phyloP scores from a whole-genome alignment of 2,888 invertebrate genomes.

The Calliopum simillimum region DNA sequence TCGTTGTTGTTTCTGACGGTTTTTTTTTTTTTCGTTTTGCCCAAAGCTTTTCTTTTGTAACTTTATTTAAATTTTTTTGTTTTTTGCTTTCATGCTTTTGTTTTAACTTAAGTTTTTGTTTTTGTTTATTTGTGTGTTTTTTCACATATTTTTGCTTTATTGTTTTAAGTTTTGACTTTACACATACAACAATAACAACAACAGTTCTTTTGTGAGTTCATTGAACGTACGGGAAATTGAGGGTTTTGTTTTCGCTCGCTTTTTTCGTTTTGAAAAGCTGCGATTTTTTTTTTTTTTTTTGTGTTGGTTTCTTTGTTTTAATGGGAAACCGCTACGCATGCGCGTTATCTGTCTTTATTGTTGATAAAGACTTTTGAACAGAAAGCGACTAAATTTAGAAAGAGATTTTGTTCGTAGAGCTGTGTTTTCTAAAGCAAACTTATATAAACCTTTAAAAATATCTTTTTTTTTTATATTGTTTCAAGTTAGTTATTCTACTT shows the following conservation, averaged over 20 bases:
- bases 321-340: neutral
- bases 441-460: too few relatives aligned
- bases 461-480: too few relatives aligned
- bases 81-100: slow-evolving; percentile 9
- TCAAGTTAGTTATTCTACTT: too few relatives aligned
- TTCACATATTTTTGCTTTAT: neutral
- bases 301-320: too few relatives aligned
- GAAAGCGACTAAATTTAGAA: too few relatives aligned
- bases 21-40: neutral
- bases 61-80: slow-evolving; percentile 10
- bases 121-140: neutral
- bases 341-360: neutral
- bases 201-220: slow-evolving; percentile 14
- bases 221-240: slow-evolving; percentile 26
- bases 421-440: too few relatives aligned
- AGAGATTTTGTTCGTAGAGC: too few relatives aligned
- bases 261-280: neutral
- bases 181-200: too few relatives aligned
- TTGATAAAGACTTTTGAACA: too few relatives aligned
- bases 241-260: neutral
- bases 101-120: slow-evolving; percentile 8
- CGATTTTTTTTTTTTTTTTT: neutral
- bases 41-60: slow-evolving; percentile 26
- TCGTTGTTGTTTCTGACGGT: slow-evolving; percentile 12
- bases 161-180: slow-evolving; percentile 16